phyloP scores from a whole-genome alignment of 2,797 vertebrate genomes.

The Hypotaenidia philippensis region DNA sequence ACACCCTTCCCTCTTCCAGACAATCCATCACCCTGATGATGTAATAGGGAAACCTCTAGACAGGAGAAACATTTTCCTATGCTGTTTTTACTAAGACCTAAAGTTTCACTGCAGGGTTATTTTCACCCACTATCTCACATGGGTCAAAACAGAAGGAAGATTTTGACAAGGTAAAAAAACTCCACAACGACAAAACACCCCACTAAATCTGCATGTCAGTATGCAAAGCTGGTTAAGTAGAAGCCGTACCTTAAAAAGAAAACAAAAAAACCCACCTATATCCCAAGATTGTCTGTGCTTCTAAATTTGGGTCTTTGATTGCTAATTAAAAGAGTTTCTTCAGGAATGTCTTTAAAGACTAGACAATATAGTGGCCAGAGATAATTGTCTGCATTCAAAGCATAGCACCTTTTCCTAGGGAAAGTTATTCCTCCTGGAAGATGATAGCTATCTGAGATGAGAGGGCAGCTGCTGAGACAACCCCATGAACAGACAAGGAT shows the following conservation, averaged over 20 bases:
- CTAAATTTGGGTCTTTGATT: background rate
- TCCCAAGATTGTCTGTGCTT: background rate
- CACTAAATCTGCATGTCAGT: background rate
- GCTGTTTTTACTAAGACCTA: background rate
- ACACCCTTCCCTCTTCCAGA: constrained; percentile 29
- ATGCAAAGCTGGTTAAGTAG: background rate
- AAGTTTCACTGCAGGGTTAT: background rate
- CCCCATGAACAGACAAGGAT: background rate
- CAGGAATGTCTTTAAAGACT: background rate
- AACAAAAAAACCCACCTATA: background rate
- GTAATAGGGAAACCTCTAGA: constrained; percentile 37
- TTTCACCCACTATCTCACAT: background rate
- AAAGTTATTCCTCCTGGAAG: background rate
- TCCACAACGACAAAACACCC: rapidly evolving
- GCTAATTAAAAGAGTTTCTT: background rate
- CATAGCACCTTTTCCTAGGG: background rate
- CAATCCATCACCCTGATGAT: background rate
- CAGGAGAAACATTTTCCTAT: constrained; percentile 13
- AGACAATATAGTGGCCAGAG: background rate
- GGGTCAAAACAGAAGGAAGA: background rate
- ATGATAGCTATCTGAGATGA: background rate
- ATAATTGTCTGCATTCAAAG: background rate
- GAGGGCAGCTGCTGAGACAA: background rate
- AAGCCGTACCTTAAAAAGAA: background rate
- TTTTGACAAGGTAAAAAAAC: background rate